Conservation (phyloP, 2,888 invertebrate species). For the Ashinkailepas kermadecensis region DNA sequence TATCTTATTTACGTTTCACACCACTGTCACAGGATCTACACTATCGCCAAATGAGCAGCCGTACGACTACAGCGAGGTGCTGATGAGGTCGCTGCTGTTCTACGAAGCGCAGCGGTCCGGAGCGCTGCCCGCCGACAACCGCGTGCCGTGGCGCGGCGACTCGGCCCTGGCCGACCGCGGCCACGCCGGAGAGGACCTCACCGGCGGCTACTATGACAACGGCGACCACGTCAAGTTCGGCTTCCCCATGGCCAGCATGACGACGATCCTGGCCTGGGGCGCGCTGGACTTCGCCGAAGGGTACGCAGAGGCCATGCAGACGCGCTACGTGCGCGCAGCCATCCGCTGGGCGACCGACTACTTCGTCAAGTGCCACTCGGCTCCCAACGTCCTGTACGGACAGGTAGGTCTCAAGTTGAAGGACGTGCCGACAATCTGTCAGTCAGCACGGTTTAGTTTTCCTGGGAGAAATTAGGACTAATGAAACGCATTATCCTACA, state of each 20-base stretch:
- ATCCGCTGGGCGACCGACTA: constrained; percentile 33
- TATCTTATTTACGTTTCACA: too few species aligned
- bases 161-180: constrained; percentile 50
- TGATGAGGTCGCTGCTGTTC: constrained; percentile 34
- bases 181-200: constrained; percentile 48
- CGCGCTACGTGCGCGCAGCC: constrained; percentile 24
- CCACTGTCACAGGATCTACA: neutral
- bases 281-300: constrained; percentile 30
- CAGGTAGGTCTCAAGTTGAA: neutral
- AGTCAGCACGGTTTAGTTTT: neutral
- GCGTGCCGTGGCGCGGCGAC: constrained; percentile 50
- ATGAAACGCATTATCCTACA: too few species aligned
- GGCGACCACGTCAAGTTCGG: constrained; percentile 32
- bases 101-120: constrained; percentile 36
- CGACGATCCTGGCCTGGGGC: constrained; percentile 27
- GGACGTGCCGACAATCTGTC: neutral
- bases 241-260: constrained; percentile 30
- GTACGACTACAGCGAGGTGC: constrained; percentile 33
- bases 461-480: neutral
- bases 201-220: constrained; percentile 33
- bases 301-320: constrained; percentile 35
- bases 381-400: constrained; percentile 25
- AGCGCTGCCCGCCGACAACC: constrained; percentile 45
- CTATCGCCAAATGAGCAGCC: neutral
- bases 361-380: constrained; percentile 31